Evolutionary conservation across 2,797 vertebrate genomes (phyloP).

Genomic region (Taenioides sp.): DNA sequence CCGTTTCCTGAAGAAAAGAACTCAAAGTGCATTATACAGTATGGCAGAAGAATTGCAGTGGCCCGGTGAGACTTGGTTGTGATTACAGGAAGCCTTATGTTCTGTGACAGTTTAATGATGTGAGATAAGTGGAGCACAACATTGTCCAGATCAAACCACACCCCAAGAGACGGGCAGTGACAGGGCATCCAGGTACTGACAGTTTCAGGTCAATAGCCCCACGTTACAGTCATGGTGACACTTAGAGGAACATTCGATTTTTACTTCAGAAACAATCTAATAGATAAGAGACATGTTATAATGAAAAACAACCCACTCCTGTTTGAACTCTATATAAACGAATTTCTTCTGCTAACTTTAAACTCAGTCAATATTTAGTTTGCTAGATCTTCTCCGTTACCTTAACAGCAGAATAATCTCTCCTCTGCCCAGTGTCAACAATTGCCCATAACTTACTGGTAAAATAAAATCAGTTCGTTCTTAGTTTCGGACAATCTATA

Average conservation of each 20-base stretch:
- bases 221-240: background rate
- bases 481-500: background rate
- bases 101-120: slow-evolving; percentile 26
- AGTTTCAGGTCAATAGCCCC: background rate
- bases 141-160: slow-evolving; percentile 3
- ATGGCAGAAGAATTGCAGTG: background rate
- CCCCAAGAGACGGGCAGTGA: background rate
- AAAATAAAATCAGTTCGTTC: too few species aligned
- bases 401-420: background rate
- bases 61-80: background rate
- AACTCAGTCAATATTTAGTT: background rate
- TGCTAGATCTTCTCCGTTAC: background rate
- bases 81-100: slow-evolving; percentile 6
- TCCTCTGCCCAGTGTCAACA: background rate
- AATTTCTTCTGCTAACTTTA: background rate
- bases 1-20: background rate
- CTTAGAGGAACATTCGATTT: background rate
- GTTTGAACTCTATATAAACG: background rate
- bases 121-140: slow-evolving; percentile 6
- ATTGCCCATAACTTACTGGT: too few species aligned
- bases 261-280: background rate
- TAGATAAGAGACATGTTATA: background rate
- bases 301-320: too few species aligned
- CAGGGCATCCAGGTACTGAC: slow-evolving; percentile 17
- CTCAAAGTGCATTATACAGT: background rate